Base-by-base conservation (phyloP, 2,797 vertebrate species). In the Remorina albescens region DNA sequence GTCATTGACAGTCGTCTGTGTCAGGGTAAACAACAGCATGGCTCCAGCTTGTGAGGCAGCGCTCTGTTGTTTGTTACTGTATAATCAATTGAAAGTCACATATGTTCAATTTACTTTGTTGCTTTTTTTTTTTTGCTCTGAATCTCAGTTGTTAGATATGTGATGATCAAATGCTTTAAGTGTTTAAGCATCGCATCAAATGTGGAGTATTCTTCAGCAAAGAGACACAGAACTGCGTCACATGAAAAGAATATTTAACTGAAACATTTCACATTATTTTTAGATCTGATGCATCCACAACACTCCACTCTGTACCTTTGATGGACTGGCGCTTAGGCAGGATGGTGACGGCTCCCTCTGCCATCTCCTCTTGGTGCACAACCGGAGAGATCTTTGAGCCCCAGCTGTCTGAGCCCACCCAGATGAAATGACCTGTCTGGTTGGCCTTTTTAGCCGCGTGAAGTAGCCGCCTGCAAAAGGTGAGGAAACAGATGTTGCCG, bases 341-440 rank as follows among this genome's bases (percentile, higher is more conserved):
- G 90, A 99, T 97, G 66, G 98, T 99, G 83, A 99, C 96, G 0
- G 98, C 97, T 16, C 98, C 98, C 88, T 98, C 97, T 0, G 97
- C 98, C 93, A 97, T 96, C 87, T 98, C 97, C 91, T 99, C 98
- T 87, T 98, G 95, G 76, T 97, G 94, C 71, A 98, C 92, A 26
- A 99, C 96, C 0, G 98, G 98, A 13, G 97, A 93, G 8, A 96
- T 98, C 93, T 99, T 99, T 78, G 98, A 99, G 80, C 98, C 98
- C 98, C 98, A 99, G 93, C 98, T 99, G 93, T 99, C 98, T 0
- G 98, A 99, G 42, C 98, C 98, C 94, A 99, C 97, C 98, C 98
- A 99, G 93, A 99, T 96, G 89, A 99, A 99, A 81, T 99, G 98
- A 49, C 97, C 97, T 0, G 96, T 99, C 94, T 98, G 96, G 90